phyloP scores from a whole-genome alignment of 2,113 vertebrate species.

The Pampusana beccarii region DNA sequence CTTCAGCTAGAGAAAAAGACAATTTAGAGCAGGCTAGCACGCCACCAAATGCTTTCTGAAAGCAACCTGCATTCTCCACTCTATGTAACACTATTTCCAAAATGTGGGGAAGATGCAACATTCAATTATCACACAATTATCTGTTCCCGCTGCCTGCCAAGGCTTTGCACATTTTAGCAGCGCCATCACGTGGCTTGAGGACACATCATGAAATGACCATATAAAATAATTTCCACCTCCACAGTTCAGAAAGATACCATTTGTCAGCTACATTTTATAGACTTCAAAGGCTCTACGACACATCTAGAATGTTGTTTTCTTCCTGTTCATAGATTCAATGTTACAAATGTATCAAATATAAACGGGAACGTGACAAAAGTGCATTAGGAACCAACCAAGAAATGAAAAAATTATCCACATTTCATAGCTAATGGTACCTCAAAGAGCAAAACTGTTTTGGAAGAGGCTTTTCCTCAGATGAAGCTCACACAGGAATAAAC shows the following conservation, averaged over 20 bases:
- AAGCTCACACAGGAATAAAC: neutral
- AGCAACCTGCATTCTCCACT: neutral
- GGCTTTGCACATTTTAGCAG: neutral
- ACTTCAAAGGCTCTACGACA: neutral
- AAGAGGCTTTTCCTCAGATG: neutral
- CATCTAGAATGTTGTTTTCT: neutral
- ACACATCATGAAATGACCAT: neutral
- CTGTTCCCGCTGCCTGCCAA: neutral
- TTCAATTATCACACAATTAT: neutral
- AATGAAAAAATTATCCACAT: neutral
- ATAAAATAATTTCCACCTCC: neutral
- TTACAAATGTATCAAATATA: neutral
- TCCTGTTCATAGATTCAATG: neutral
- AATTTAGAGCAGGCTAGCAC: neutral
- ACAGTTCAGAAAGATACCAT: rapidly evolving
- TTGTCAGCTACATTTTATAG: neutral
- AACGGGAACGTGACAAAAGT: neutral
- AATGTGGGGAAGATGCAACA: neutral
- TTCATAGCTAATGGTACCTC: neutral
- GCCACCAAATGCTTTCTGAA: neutral
- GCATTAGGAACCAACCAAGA: neutral
- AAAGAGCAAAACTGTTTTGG: neutral
- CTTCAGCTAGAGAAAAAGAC: neutral
- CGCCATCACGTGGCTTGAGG: conserved; percentile 12
- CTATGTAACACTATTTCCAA: neutral